Conservation (phyloP, 2,797 vertebrate species). For the Cottoperca gobio region DNA sequence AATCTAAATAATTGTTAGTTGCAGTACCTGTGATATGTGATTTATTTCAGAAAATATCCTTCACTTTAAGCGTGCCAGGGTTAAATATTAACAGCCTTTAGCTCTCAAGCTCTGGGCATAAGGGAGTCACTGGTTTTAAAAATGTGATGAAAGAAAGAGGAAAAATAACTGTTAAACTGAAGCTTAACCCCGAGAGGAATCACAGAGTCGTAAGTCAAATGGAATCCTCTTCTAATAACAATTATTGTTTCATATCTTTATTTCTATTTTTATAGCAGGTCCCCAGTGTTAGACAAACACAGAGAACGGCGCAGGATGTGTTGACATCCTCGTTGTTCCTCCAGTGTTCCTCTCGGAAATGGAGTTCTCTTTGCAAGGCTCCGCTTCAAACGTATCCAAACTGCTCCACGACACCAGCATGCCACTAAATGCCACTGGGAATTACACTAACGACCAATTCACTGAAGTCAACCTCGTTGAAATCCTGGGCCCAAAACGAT, state of each 20-base stretch:
- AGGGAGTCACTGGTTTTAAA: not conserved
- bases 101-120: not conserved
- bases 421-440: slow-evolving; percentile 66
- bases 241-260: not conserved
- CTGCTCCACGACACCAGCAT: slow-evolving; percentile 60
- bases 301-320: slow-evolving; percentile 20
- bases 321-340: slow-evolving; percentile 21
- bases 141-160: not conserved
- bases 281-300: slow-evolving; percentile 19
- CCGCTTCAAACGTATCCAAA: slow-evolving; percentile 65
- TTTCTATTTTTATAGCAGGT: not conserved
- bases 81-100: not conserved
- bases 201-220: slow-evolving; percentile 3
- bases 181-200: not conserved
- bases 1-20: not conserved
- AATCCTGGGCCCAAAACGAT: slow-evolving; percentile 83
- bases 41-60: not conserved
- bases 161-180: slow-evolving; percentile 6
- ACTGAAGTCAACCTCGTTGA: slow-evolving; percentile 77
- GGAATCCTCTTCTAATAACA: not conserved
- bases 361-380: slow-evolving; percentile 53
- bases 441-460: slow-evolving; percentile 60
- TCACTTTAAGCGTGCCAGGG: not conserved
- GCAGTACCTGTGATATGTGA: not conserved
- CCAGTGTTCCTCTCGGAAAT: slow-evolving; percentile 50